A percentile compares a stretch with the other conserved stretches of the same genome.
These are phyloP conservation scores for Albula goreensis DNA, from an alignment of 2,113 vertebrate genomes.

Conservation along the genomic window DNA sequence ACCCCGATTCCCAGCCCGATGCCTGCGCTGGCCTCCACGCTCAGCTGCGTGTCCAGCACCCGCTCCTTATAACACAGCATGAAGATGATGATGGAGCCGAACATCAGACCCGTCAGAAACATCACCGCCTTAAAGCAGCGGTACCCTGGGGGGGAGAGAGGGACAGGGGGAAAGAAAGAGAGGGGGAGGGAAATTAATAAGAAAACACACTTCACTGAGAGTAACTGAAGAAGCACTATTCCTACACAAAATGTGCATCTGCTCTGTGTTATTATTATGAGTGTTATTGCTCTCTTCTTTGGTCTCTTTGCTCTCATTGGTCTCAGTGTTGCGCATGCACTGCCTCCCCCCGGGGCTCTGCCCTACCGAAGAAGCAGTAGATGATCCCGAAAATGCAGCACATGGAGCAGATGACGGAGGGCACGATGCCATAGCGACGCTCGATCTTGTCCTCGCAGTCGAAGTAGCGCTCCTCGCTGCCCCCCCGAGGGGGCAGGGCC, in stretches of 20 bases:
- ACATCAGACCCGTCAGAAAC: slow-evolving; percentile 96
- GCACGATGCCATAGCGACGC: slow-evolving; percentile 88
- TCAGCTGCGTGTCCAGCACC: slow-evolving; percentile 95
- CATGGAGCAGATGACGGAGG: slow-evolving; percentile 93
- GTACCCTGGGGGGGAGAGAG: slow-evolving; percentile 73
- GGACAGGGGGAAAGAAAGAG: neutral
- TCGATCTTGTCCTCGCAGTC: slow-evolving; percentile 75
- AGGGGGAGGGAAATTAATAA: neutral
- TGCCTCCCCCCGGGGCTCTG: neutral
- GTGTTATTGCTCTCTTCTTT: too few species aligned
- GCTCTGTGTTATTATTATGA: too few species aligned
- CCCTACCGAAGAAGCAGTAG: slow-evolving; percentile 98
- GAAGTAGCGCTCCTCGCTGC: slow-evolving; percentile 68
- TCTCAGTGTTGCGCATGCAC: neutral
- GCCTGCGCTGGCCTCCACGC: slow-evolving; percentile 90
- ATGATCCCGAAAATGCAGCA: slow-evolving; percentile 97
- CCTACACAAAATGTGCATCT: too few species aligned
- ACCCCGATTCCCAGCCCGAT: slow-evolving; percentile 92
- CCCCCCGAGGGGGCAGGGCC: slow-evolving; percentile 71
- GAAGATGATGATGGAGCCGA: slow-evolving; percentile 95
- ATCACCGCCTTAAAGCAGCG: slow-evolving; percentile 98
- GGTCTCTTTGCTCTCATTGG: too few species aligned
- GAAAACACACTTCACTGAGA: too few species aligned
- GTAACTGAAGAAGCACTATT: too few species aligned
- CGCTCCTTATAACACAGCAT: slow-evolving; percentile 97